Evolutionary conservation across 2,113 vertebrate genomes (phyloP).

Genomic region (Myrmecophaga tridactyla): DNA sequence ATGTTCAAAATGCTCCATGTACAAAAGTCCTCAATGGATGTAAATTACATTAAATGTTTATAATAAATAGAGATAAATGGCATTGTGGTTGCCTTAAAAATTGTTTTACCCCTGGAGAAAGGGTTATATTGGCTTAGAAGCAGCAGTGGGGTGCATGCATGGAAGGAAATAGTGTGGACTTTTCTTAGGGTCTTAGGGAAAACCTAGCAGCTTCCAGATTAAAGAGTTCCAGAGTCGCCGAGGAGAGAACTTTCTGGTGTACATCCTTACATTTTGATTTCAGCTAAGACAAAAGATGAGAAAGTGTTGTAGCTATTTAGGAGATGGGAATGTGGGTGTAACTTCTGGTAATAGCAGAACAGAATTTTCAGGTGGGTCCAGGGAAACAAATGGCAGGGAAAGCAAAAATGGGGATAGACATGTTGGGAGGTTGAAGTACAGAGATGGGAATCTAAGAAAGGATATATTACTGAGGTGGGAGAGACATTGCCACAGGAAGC

Average conservation of each 20-base stretch:
- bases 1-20: neutral
- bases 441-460: neutral
- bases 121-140: neutral
- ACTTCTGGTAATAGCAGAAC: neutral
- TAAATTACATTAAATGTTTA: neutral
- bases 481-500: neutral
- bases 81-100: neutral
- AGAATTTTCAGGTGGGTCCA: neutral
- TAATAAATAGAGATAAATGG: neutral
- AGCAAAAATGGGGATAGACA: neutral
- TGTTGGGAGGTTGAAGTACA: neutral
- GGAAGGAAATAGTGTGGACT: neutral
- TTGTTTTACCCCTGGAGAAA: neutral
- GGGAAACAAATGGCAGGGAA: neutral
- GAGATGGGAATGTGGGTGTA: neutral
- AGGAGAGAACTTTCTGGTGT: neutral
- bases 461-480: neutral
- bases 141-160: neutral
- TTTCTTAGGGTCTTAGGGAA: neutral
- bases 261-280: neutral
- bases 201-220: neutral
- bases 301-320: neutral
- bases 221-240: neutral
- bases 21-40: neutral
- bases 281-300: neutral